Percentiles rank a stretch among this genome's conserved stretches.
phyloP scores from a whole-genome alignment of 2,797 vertebrate genomes.

The Ficedula albicollis region DNA sequence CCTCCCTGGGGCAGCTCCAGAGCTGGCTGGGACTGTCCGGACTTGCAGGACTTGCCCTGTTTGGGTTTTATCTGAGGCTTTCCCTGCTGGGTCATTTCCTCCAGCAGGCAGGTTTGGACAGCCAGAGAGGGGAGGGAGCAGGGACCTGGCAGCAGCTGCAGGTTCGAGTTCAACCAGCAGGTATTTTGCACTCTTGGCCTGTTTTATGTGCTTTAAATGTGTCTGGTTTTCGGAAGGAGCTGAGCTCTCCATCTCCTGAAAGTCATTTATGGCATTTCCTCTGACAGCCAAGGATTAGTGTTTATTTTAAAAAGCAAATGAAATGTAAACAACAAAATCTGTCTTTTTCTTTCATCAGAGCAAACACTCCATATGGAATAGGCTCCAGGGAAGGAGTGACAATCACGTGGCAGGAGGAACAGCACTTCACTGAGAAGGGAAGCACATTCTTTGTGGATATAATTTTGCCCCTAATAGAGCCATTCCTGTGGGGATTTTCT shows the following conservation, averaged over 20 bases:
- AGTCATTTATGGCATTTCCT: not conserved
- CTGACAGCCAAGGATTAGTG: not conserved
- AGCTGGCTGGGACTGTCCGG: rapidly evolving
- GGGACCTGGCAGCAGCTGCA: not conserved
- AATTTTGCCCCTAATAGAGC: not conserved
- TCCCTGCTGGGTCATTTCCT: not conserved
- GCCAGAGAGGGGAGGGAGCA: not conserved
- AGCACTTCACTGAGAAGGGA: not conserved
- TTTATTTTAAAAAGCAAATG: not conserved
- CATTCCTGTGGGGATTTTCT: not conserved
- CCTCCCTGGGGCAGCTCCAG: not conserved
- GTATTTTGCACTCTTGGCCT: not conserved
- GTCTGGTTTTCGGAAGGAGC: not conserved
- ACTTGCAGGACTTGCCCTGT: not conserved
- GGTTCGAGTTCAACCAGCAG: not conserved
- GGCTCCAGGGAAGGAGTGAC: not conserved
- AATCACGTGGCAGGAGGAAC: not conserved
- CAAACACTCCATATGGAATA: not conserved
- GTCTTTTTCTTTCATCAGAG: not conserved
- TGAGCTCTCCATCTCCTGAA: not conserved
- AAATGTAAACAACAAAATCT: not conserved
- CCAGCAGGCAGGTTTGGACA: not conserved
- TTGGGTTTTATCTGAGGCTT: not conserved
- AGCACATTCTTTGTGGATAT: not conserved
- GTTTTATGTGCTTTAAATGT: not conserved